Conservation (phyloP, 2,113 vertebrate genomes). For the Xyrauchen texanus region DNA sequence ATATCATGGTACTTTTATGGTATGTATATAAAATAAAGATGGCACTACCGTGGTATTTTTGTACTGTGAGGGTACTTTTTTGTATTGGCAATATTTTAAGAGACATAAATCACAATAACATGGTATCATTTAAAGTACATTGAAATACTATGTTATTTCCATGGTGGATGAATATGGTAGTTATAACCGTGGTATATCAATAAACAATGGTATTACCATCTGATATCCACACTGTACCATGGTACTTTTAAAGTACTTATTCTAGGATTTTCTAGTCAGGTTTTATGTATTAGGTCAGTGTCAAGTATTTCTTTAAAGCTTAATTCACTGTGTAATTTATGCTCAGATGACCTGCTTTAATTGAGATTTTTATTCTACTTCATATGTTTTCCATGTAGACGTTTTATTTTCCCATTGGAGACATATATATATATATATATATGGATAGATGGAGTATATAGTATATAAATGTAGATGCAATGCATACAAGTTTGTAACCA, state of each 20-base stretch:
- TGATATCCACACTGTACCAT: neutral
- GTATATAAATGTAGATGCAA: too few relatives aligned
- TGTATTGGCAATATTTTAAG: too few relatives aligned
- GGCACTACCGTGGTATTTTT: too few relatives aligned
- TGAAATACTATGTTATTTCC: too few relatives aligned
- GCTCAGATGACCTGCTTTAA: neutral
- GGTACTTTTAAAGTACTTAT: neutral
- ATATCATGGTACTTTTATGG: too few relatives aligned
- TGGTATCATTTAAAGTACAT: too few relatives aligned
- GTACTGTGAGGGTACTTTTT: too few relatives aligned
- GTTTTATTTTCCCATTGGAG: conserved; percentile 56
- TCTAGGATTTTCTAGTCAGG: neutral
- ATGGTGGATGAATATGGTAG: neutral
- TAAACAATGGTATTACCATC: neutral
- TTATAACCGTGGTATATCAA: neutral
- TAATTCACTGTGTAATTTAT: neutral
- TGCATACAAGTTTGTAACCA: conserved; percentile 27
- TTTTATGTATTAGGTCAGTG: neutral
- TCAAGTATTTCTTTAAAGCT: neutral
- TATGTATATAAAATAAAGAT: too few relatives aligned
- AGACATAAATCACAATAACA: too few relatives aligned
- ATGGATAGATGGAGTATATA: too few relatives aligned
- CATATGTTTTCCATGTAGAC: conserved; percentile 9
- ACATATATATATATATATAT: neutral
- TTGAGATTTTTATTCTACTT: neutral